A percentile compares a stretch with the other conserved stretches of the same genome.
These are phyloP conservation scores for Phalera bucephala DNA, from an alignment of 2,888 invertebrate genomes.

Conservation along the genomic window DNA sequence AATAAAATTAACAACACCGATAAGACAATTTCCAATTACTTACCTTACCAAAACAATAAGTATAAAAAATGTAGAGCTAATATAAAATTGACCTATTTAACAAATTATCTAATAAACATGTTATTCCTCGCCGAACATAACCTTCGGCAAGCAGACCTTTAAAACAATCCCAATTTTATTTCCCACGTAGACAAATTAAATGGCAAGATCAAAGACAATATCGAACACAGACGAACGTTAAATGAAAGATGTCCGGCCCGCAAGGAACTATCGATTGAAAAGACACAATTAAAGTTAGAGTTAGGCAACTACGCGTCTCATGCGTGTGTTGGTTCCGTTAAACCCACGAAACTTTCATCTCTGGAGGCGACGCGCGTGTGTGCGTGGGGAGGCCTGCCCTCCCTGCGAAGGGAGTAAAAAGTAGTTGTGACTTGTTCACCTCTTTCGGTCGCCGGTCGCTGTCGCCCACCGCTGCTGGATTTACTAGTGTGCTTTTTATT, in stretches of 20 bases:
- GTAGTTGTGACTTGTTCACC: constrained; percentile 81
- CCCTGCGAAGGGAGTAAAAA: constrained; percentile 79
- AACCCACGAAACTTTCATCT: constrained; percentile 82
- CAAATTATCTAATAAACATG: too few relatives aligned
- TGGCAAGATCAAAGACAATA: constrained; percentile 40
- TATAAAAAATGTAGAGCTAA: too few relatives aligned
- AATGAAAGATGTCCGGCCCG: constrained; percentile 52
- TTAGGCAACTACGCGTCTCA: constrained; percentile 76
- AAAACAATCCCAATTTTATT: background rate
- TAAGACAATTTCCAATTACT: too few relatives aligned
- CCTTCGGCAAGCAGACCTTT: background rate
- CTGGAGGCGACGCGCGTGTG: constrained; percentile 60
- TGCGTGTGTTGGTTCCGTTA: constrained; percentile 70
- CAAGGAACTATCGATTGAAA: constrained; percentile 78
- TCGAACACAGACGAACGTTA: constrained; percentile 37
- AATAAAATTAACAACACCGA: too few relatives aligned
- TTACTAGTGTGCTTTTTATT: constrained; percentile 57
- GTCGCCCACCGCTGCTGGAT: constrained; percentile 71
- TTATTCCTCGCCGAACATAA: too few relatives aligned
- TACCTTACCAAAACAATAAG: too few relatives aligned
- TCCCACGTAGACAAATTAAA: constrained; percentile 33
- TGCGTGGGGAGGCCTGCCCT: constrained; percentile 54
- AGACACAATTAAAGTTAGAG: constrained; percentile 82
- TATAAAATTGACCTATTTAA: too few relatives aligned
- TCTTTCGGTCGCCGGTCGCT: too few relatives aligned